A percentile compares a stretch with the other conserved stretches of the same genome.
These are phyloP conservation scores for Drosophila stalkeri DNA, from an alignment of 2,888 invertebrate species.

Conservation along the genomic window DNA sequence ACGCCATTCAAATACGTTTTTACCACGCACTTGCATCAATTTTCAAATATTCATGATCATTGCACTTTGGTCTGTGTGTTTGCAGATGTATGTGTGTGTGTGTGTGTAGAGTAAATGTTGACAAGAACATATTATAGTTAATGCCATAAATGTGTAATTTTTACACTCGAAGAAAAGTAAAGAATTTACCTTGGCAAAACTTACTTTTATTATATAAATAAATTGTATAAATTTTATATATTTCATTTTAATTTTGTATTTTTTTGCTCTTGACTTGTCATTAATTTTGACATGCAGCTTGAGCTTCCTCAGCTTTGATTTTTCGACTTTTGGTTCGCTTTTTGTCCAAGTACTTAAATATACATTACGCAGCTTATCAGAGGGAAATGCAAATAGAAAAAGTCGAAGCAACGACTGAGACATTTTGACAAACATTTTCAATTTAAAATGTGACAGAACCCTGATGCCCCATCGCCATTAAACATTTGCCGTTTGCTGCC, in stretches of 20 bases:
- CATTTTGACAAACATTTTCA: slow-evolving; percentile 71
- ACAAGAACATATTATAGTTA: slow-evolving; percentile 19
- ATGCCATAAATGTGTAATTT: not conserved
- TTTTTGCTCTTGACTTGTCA: not conserved
- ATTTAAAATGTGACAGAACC: slow-evolving; percentile 70
- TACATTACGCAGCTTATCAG: slow-evolving; percentile 61
- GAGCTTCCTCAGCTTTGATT: not conserved
- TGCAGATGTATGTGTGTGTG: not conserved
- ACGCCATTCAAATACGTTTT: slow-evolving; percentile 30
- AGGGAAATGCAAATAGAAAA: slow-evolving; percentile 36
- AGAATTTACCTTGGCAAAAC: not conserved
- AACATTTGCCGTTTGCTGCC: slow-evolving; percentile 31
- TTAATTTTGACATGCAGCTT: not conserved
- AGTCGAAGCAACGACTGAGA: slow-evolving; percentile 24
- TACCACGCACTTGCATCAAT: slow-evolving; percentile 9
- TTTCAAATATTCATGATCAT: slow-evolving; percentile 16
- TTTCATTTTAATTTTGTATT: not conserved
- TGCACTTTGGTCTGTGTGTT: not conserved
- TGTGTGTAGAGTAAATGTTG: slow-evolving; percentile 9
- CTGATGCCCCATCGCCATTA: slow-evolving; percentile 34
- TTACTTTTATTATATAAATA: not conserved
- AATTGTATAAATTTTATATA: not conserved
- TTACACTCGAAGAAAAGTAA: not conserved
- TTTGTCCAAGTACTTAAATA: slow-evolving; percentile 20
- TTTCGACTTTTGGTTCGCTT: not conserved